Evolutionary conservation across 2,888 invertebrate genomes (phyloP).

Genomic region (Brenthis daphne): DNA sequence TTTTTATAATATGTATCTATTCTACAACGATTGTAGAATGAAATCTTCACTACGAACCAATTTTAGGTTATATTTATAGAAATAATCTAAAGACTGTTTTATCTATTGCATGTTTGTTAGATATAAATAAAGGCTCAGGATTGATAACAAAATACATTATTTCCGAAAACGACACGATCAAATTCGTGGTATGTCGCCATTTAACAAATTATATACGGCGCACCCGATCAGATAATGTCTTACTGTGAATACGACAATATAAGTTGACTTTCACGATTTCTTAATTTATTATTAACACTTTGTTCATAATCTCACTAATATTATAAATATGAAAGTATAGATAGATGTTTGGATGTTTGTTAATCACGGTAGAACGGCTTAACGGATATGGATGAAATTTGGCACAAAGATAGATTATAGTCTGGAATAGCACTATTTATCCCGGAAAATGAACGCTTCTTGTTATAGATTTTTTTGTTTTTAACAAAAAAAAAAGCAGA

Average conservation of each 20-base stretch:
- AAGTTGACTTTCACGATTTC: conserved; percentile 17
- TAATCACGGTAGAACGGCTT: no score
- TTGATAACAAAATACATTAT: conserved; percentile 8
- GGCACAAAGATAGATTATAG: no score
- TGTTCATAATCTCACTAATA: background rate
- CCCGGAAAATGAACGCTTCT: no score
- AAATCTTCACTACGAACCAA: no score
- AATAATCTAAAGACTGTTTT: background rate
- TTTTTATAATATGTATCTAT: no score
- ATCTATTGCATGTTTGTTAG: background rate
- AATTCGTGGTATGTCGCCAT: conserved; percentile 1
- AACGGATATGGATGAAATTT: no score
- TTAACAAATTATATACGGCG: conserved; percentile 21
- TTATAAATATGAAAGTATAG: no score
- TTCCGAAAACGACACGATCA: conserved; percentile 2
- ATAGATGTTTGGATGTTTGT: no score
- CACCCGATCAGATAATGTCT: conserved; percentile 19
- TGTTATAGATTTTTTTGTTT: no score
- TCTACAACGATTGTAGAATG: no score
- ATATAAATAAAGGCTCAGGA: background rate
- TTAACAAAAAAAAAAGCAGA: no score
- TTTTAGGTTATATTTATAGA: background rate
- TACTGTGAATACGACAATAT: conserved; percentile 8
- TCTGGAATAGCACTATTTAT: no score
- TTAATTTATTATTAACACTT: conserved; percentile 9